phyloP scores from a whole-genome alignment of 2,888 invertebrate species.

The Abrostola triplasia region DNA sequence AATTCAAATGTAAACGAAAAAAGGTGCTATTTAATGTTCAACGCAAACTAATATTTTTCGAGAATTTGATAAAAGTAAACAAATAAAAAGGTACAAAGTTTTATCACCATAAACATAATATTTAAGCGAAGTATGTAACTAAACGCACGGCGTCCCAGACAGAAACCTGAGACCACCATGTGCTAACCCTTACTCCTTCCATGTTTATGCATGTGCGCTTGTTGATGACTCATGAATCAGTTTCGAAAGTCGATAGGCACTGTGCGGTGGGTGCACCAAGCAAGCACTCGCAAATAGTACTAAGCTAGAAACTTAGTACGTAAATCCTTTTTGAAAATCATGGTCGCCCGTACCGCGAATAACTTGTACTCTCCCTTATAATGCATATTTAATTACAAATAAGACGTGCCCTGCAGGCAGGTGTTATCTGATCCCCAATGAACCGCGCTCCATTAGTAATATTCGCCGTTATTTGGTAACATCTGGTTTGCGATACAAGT shows the following conservation, averaged over 20 bases:
- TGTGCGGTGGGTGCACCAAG: slow-evolving; percentile 30
- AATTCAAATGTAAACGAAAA: too few relatives aligned
- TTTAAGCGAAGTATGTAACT: too few relatives aligned
- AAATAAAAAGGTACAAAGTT: too few relatives aligned
- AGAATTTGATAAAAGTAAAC: too few relatives aligned
- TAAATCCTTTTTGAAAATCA: neutral
- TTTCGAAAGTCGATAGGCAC: slow-evolving; percentile 62
- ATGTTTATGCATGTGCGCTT: neutral
- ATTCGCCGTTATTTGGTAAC: neutral
- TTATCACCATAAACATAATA: too few relatives aligned
- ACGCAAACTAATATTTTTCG: too few relatives aligned
- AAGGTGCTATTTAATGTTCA: too few relatives aligned
- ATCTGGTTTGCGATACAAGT: neutral
- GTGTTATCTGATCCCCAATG: slow-evolving; percentile 18
- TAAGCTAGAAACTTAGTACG: neutral
- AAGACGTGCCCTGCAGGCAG: slow-evolving; percentile 7
- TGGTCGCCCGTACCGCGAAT: slow-evolving; percentile 8
- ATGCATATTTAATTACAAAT: slow-evolving; percentile 34
- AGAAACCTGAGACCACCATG: neutral
- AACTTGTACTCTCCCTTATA: slow-evolving; percentile 12
- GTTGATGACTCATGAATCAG: slow-evolving; percentile 59
- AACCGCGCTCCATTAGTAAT: slow-evolving; percentile 7
- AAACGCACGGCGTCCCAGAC: too few relatives aligned
- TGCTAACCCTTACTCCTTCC: neutral
- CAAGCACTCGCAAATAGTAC: neutral